Base-by-base conservation (phyloP, 1,140 invertebrate genomes). In the Drosophila subpulchrella region DNA sequence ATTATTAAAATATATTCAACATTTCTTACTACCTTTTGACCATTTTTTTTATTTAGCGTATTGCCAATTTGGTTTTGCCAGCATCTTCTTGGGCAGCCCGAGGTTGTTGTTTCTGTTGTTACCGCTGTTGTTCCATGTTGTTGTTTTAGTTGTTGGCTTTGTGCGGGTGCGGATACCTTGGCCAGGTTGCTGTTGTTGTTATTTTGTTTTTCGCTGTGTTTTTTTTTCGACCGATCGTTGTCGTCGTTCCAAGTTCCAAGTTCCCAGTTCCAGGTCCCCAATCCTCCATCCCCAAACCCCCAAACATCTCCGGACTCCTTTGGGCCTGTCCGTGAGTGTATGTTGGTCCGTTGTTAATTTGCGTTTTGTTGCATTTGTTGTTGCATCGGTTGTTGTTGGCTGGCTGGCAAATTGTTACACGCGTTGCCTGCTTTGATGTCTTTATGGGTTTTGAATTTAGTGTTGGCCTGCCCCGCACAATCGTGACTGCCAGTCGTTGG, bases 391-490 rank as follows among this genome's bases (percentile, higher is more conserved):
- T 73, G 66, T 65, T 73, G 71, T 50, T 75, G 71, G 76, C 73
- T 81, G 75, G 75, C 81, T 90, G 84, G 84, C 84, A 89, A 89
- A 89, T 89, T 89, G 84, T 89, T 89, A 89, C 84, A 89, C 85
- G 84, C 84, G 86, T 90, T 90, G 88, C 74, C 74, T 91, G 82
- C 75, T 88, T 88, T 88, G 83, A 88, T 88, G 83, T 88, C 84
- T 88, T 89, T 88, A 89, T 88, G 83, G 83, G 84, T 88, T 88
- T 89, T 86, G 84, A 83, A 86, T 88, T 88, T 89, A 86, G 67
- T 71, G 67, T 71, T 88, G 80, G 84, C 71, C 79, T 80, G 78
- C 78, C 71, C 66, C 70, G 60, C 75, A 81, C 75, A 86, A 80
- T 86, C 83, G 83, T 86, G 83, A 86, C 83, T 86, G 83, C 79